Evolutionary conservation across 2,888 invertebrate species (phyloP).

Genomic region (Melinaea menophilus): DNA sequence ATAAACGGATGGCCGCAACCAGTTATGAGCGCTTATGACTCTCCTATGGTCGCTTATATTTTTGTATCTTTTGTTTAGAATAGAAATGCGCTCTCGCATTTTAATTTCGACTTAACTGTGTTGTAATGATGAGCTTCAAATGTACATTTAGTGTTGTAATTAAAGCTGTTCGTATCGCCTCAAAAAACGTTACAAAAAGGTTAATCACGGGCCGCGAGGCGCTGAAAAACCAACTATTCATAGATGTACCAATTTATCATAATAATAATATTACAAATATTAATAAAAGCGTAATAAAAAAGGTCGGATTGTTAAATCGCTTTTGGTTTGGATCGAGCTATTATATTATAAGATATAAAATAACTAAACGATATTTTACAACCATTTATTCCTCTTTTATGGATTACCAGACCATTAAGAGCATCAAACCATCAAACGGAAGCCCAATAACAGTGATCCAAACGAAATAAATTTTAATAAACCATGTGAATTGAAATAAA

Average conservation of each 20-base stretch:
- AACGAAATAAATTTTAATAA: constrained; percentile 64
- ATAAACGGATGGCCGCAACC: constrained; percentile 68
- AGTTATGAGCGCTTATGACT: constrained; percentile 73
- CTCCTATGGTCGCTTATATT: constrained; percentile 62
- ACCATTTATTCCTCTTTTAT: constrained; percentile 56
- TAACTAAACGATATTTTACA: constrained; percentile 56
- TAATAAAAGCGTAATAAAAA: constrained; percentile 34
- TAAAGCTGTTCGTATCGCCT: constrained; percentile 14
- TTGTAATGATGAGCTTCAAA: too few species aligned
- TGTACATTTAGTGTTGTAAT: constrained; percentile 8
- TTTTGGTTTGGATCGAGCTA: constrained; percentile 41
- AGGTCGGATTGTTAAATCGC: constrained; percentile 33
- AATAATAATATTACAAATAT: constrained; percentile 33
- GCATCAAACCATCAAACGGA: constrained; percentile 71
- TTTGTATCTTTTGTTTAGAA: constrained; percentile 69
- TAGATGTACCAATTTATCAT: constrained; percentile 33
- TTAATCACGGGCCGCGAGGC: constrained; percentile 25
- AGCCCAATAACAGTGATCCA: constrained; percentile 55
- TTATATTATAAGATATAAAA: constrained; percentile 58
- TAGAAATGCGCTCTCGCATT: constrained; percentile 69
- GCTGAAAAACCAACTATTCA: constrained; percentile 30
- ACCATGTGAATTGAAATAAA: constrained; percentile 51
- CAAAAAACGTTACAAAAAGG: constrained; percentile 20
- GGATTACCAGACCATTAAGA: constrained; percentile 54
- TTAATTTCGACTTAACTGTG: constrained; percentile 62